Evolutionary conservation across 2,888 invertebrate genomes (phyloP).

Genomic region (Cylindroiulus punctatus): DNA sequence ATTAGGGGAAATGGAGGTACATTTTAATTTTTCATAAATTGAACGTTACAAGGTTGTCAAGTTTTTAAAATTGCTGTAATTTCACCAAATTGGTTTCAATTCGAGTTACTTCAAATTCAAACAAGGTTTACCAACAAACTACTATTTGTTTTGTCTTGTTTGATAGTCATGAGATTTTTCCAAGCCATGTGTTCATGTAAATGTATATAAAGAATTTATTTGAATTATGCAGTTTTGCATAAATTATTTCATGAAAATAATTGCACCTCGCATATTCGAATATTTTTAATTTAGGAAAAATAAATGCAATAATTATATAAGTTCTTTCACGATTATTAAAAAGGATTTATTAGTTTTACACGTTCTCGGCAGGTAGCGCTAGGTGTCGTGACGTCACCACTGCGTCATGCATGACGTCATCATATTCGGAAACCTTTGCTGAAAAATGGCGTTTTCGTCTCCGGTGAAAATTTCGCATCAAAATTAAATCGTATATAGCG

Average conservation of each 20-base stretch:
- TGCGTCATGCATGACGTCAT: conserved; percentile 19
- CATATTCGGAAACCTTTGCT: conserved; percentile 34
- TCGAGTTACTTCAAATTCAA: too few species aligned
- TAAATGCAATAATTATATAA: too few species aligned
- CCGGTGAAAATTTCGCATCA: conserved; percentile 38
- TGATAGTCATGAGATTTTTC: background rate
- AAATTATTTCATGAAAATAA: background rate
- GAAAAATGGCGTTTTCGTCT: conserved; percentile 38
- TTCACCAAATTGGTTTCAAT: too few species aligned
- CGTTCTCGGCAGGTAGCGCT: background rate
- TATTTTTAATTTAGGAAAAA: too few species aligned
- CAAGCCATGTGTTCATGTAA: background rate
- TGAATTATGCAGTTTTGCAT: background rate
- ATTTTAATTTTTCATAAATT: too few species aligned
- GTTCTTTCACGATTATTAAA: too few species aligned
- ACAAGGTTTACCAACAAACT: background rate
- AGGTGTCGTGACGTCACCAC: background rate
- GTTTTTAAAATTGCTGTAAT: too few species aligned
- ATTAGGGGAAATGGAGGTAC: too few species aligned
- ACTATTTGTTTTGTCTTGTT: background rate
- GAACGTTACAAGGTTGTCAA: too few species aligned
- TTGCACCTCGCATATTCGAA: background rate
- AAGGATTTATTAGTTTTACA: too few species aligned
- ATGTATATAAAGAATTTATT: background rate
- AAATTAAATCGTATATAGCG: background rate